Base-by-base conservation (phyloP, 2,888 invertebrate species). In the Trisateles emortualis region DNA sequence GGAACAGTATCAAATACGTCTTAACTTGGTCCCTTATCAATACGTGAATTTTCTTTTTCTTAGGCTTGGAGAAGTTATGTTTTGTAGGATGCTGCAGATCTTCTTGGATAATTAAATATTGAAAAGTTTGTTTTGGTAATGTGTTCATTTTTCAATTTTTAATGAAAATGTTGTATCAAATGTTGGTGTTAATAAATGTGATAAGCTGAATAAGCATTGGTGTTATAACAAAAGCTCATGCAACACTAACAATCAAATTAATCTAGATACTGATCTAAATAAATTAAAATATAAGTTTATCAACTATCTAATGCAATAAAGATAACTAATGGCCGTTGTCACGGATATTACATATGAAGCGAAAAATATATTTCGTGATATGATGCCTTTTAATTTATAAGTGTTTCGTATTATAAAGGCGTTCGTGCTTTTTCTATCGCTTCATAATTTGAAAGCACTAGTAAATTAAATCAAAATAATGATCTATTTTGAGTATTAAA, bases 1-100 rank as follows among this genome's bases (percentile, higher is more conserved):
- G 59, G 68, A 93, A 93, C 11, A 88, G 46, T 8, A 82, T 79
- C 2, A 92, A 53, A 48, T 93, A 93, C 0, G 64, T 61, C 45
- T 67, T 79, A 0, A 74, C 70, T 56, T 81, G 86, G 0, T 67
- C 53, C 17, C 38, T 62, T 0, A 81, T 0, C 0, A 45, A 24
- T 0, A 68, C 3, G 0, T 24, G 22, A 19, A 50, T 45, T 36
- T 56, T 74, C 3, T 68, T 43, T 8, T 24, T 32, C 16, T 11
- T 60, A 0, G 22, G 30, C 29, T 32, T 32, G 13, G 11, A n/a
- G 32, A 45, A 52, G 1, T 35, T 2, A 5, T 24, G 42, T 3
- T 63, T 75, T 5, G 59, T 60, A 5, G 60, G 48, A 1, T 54
- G 60, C 0, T 68, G 52, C 0, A 82, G 29, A 0, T 86, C 84